phyloP scores from a whole-genome alignment of 2,888 invertebrate species.

The Arge pagana region DNA sequence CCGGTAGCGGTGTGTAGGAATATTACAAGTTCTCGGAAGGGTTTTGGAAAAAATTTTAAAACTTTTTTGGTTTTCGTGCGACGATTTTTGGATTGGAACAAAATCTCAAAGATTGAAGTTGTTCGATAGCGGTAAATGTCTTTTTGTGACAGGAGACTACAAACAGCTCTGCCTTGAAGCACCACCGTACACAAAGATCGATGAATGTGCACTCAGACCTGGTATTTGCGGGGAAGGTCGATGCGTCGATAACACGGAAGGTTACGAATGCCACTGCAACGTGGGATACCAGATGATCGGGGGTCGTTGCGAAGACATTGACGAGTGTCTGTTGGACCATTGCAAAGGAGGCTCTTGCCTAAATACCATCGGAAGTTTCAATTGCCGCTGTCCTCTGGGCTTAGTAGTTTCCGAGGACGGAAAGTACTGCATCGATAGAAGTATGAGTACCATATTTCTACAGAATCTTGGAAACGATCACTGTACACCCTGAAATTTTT shows the following conservation, averaged over 20 bases:
- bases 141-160: slow-evolving; percentile 63
- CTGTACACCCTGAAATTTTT: too few species aligned
- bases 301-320: slow-evolving; percentile 68
- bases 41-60: neutral
- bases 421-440: slow-evolving; percentile 76
- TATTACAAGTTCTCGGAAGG: neutral
- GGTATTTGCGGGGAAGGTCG: slow-evolving; percentile 77
- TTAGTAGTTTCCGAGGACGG: slow-evolving; percentile 84
- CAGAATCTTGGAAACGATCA: too few species aligned
- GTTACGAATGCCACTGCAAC: slow-evolving; percentile 80
- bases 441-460: too few species aligned
- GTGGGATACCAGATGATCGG: slow-evolving; percentile 64
- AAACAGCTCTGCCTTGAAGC: slow-evolving; percentile 62
- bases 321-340: slow-evolving; percentile 80
- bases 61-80: neutral
- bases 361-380: slow-evolving; percentile 75
- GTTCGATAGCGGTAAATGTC: neutral
- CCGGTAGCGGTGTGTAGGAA: slow-evolving; percentile 61
- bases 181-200: slow-evolving; percentile 54
- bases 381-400: slow-evolving; percentile 77
- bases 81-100: neutral
- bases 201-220: slow-evolving; percentile 77
- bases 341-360: slow-evolving; percentile 76
- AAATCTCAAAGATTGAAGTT: too few species aligned
- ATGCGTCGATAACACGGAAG: slow-evolving; percentile 75